Base-by-base conservation (phyloP, 2,888 invertebrate genomes). In the Acanthopleura granulata region DNA sequence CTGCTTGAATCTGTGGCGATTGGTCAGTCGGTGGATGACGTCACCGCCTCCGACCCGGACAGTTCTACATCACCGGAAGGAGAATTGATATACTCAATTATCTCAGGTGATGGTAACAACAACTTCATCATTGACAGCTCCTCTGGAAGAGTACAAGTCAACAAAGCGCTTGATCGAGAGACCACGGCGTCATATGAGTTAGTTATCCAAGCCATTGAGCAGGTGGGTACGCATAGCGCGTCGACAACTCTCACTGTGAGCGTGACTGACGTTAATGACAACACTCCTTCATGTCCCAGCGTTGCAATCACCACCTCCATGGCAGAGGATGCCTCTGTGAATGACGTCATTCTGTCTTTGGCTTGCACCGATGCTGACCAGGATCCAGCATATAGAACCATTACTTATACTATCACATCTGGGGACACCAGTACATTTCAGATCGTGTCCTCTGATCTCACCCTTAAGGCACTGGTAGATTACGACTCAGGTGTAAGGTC, bases 31-130 rank as follows among this genome's bases (percentile, higher is more conserved):
- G 75, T 82, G n/a, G 72, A 76, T 15, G 78, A 79, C 27, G 79
- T 84, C 12, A 74, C 75, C 0, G 85, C 86, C 0, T 78, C 72
- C 0, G 85, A 86, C 70, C 80, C 83, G 25, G 86, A 86, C 73
- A 78, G 77, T 1, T 50, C 72, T 4, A 72, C 77, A 11, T 76
- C 79, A 40, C 62, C 76, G 4, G 81, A 80, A 74, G 86, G 85
- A 22, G 75, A 79, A 18, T 77, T 81, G 11, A 72, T 75, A 16
- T 84, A 86, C 78, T 80, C 83, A 11, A 80, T 86, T 18, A 49
- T 78, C 0, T 75, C 74, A 29, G 84, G 84, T 3, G 84, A 84
- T 62, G 30, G 75, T 18, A 77, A 72, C 30, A 79, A 75, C 18
- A 79, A 82, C 30, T 86, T 86, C 72, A 62, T 61, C 62, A 78